phyloP scores from a whole-genome alignment of 2,888 invertebrate species.

The Lochmaea capreae region DNA sequence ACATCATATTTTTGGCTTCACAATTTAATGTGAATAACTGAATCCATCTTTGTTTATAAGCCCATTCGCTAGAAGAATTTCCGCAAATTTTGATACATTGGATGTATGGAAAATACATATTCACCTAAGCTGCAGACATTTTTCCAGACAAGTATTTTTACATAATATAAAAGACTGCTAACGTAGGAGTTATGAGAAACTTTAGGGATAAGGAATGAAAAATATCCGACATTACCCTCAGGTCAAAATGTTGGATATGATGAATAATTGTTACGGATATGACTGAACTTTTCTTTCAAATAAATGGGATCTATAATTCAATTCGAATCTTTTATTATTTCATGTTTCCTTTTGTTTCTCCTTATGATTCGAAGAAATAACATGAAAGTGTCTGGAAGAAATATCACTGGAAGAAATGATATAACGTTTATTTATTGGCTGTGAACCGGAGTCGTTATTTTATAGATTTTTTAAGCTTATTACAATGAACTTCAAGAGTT shows the following conservation, averaged over 20 bases:
- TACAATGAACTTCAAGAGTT: no score
- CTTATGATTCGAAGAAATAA: not conserved
- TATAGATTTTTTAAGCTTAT: not conserved
- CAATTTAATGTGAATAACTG: no score
- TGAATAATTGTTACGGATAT: slow-evolving; percentile 30
- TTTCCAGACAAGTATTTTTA: not conserved
- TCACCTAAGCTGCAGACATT: not conserved
- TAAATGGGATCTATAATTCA: slow-evolving; percentile 28
- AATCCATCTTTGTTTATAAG: no score
- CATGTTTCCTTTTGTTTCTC: slow-evolving; percentile 7
- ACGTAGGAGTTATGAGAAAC: slow-evolving; percentile 18
- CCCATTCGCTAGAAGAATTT: no score
- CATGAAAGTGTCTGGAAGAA: not conserved
- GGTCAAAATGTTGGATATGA: slow-evolving; percentile 24
- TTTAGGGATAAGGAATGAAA: slow-evolving; percentile 30
- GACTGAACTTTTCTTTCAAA: slow-evolving; percentile 19
- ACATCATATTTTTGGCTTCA: no score
- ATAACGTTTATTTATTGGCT: not conserved
- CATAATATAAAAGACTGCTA: not conserved
- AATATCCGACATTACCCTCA: slow-evolving; percentile 21
- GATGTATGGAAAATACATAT: no score
- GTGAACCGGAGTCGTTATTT: not conserved
- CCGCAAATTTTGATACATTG: no score
- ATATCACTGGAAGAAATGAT: not conserved
- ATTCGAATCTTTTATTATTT: slow-evolving; percentile 20